Percentiles rank a stretch among this genome's conserved stretches.
Evolutionary conservation across 2,113 vertebrate species (phyloP).

Genomic region (Saguinus imperator): DNA sequence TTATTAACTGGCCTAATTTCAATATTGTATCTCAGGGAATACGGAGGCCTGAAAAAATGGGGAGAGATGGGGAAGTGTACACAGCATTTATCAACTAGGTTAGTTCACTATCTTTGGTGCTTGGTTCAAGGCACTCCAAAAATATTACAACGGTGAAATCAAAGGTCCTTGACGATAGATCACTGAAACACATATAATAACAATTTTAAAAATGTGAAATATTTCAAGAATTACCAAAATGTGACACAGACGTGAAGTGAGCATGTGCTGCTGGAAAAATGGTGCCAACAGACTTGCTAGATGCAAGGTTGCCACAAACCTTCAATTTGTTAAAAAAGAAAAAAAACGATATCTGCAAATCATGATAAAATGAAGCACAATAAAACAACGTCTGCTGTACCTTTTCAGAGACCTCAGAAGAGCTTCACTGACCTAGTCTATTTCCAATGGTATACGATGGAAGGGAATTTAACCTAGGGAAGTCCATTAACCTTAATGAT

Average conservation of each 20-base stretch:
- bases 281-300: neutral
- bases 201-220: neutral
- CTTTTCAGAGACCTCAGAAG: constrained; percentile 25
- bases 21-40: neutral
- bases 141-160: neutral
- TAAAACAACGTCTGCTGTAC: neutral
- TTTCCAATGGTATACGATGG: neutral
- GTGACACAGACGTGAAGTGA: neutral
- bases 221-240: neutral
- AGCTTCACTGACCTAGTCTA: constrained; percentile 31
- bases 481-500: constrained; percentile 63
- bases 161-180: neutral
- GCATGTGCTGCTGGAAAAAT: neutral
- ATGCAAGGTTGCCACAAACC: neutral
- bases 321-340: neutral
- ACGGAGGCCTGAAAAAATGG: neutral
- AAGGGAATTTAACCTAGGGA: constrained; percentile 50
- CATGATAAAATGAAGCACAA: neutral
- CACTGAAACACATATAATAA: neutral
- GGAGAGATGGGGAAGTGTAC: neutral
- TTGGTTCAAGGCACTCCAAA: neutral
- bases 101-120: neutral
- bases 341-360: neutral
- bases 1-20: neutral
- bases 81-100: neutral